Base-by-base conservation (phyloP, 1,140 invertebrate genomes). In the Caenorhabditis latens region DNA sequence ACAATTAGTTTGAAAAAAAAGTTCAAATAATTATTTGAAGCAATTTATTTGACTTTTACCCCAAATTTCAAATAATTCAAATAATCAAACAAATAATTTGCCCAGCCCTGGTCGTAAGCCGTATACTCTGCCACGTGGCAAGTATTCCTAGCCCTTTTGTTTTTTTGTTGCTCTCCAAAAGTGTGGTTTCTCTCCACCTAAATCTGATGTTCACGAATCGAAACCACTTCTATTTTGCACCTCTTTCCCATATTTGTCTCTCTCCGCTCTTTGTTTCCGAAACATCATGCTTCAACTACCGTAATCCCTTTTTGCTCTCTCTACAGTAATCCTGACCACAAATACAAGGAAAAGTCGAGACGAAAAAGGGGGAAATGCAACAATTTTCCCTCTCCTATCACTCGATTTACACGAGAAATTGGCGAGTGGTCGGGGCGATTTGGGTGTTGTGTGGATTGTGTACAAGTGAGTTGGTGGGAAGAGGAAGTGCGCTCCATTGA, bases 381-480 rank as follows among this genome's bases (percentile, higher is more conserved):
- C 79, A 87, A n/a, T 87, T 88, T n/a, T 86, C 79, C 13, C 24
- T 89, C 6, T 58, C 86, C 83, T 85, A 86, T 61, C 88, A 89
- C 57, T 84, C 67, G 19, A 89, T 75, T 32, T 88, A 88, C 53
- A 75, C 87, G 8, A 21, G 75, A 16, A 75, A 88, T 61, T 88
- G 87, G 87, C 50, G 87, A 21, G 85, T 86, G 13, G 58, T 88
- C 19, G 82, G 87, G 13, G 87, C 87, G 19, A 83, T 88, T 57
- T 88, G 87, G 87, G 88, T 89, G 8, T 50, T 89, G 14, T 89
- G 84, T 48, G 88, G 88, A n/a, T n/a, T 89, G 16, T 83, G 75
- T 42, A 86, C 84, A 82, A 84, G 87, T 88, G 13, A 42, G 86
- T 82, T 65, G 4, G 13, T 32, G 42, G 42, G 58, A 84, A 61